Evolutionary conservation across 2,888 invertebrate species (phyloP), one percentile per base, ranked within the genome.

Genomic region (Stenchaetothrips biformis): DNA sequence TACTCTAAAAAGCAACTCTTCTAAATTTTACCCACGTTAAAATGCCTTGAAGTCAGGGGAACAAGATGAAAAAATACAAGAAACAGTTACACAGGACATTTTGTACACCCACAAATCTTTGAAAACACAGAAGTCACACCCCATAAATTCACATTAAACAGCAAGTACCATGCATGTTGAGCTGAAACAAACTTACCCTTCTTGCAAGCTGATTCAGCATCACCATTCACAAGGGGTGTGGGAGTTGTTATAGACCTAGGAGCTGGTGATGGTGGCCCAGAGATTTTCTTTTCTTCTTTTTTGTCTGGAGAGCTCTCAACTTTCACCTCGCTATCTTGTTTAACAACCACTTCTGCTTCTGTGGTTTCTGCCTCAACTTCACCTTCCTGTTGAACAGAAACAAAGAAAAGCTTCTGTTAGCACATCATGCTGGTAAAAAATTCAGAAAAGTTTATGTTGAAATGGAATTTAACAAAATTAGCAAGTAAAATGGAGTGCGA

Each of bases 351-450:
- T 11, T 82, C 83, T 78, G 84, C 84, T 7, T 84, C 83, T 48
- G 83, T 83, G 67, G 85, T 85, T 77, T n/a, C 21, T 74, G 86
- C 85, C 37, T 85, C 85, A n/a, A 84, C 85, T 37, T 84, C 85
- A 67, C 85, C 84, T 77, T 83, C 83, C 83, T 78, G 82, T 81
- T 21, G 84, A 59, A 59, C 2, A 11, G 3, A 74, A 74, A 25
- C 25, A 74, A 9, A 21, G 11, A 25, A 74, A 74, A 25, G 21
- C 25, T 67, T 0, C 1, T 25, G 2, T 25, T 8, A 21, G 11
- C 25, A 25, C 13, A 53, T 18, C 53, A 18, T 11, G 6, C 53
- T 25, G 37, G 11, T 74, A 9, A 74, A 4, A 74, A 11, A 74
- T 2, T 6, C 67, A 74, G 11, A 21, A 0, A 74, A 21, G 25